These are phyloP conservation scores for Aurelia sp. DNA, from an alignment of 30 jellyfish, hydroid and myxozoan species.

Conservation along the genomic window DNA sequence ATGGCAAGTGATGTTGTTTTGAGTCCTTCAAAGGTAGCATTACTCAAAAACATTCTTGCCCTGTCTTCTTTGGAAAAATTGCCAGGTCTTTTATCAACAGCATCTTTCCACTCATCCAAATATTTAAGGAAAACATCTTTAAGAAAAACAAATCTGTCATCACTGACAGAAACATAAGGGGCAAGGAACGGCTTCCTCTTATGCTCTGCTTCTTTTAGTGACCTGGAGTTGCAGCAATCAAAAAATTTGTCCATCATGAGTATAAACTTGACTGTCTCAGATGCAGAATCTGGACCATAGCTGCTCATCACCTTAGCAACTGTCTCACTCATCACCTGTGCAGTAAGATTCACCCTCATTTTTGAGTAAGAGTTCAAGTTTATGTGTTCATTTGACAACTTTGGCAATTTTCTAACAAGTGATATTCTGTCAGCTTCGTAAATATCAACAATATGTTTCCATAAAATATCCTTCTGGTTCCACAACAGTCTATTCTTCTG, in stretches of 20 bases:
- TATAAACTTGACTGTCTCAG: constrained; percentile 49
- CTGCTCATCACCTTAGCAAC: constrained; percentile 44
- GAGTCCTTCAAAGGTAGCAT: constrained; percentile 48
- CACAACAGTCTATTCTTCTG: constrained; percentile 31
- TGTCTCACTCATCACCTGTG: constrained; percentile 39
- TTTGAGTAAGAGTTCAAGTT: constrained; percentile 25
- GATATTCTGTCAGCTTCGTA: background rate
- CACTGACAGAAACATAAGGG: constrained; percentile 24
- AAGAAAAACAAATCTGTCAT: constrained; percentile 45
- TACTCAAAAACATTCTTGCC: constrained; percentile 38
- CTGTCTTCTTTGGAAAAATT: constrained; percentile 23
- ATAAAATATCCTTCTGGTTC: constrained; percentile 1
- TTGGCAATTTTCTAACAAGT: constrained; percentile 24
- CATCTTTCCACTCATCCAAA: constrained; percentile 27
- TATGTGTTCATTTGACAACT: constrained; percentile 36
- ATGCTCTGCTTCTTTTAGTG: constrained; percentile 13
- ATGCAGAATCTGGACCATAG: constrained; percentile 34
- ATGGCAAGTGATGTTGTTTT: constrained; percentile 26
- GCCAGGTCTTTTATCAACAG: constrained; percentile 43
- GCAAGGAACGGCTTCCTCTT: constrained; percentile 20
- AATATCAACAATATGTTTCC: constrained; percentile 16
- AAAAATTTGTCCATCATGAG: constrained; percentile 31
- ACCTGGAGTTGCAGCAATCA: constrained; percentile 47
- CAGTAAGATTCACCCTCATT: constrained; percentile 38
- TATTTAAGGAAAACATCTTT: constrained; percentile 7